These are phyloP conservation scores for Ochlodes sylvanus DNA, from an alignment of 2,888 invertebrate species.

Conservation along the genomic window DNA sequence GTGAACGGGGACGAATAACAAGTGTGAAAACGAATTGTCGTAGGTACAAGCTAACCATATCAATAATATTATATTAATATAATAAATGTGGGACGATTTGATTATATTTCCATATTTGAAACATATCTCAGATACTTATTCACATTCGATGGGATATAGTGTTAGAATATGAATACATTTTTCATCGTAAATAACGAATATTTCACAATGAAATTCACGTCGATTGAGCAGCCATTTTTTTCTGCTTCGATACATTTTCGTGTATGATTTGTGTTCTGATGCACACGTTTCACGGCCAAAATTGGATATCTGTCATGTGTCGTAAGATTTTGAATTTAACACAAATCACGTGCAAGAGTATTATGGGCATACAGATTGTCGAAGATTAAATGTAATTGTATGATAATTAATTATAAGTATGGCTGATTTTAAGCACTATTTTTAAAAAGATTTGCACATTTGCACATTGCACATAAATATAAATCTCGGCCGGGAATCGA, in stretches of 20 bases:
- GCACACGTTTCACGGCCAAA: constrained; percentile 64
- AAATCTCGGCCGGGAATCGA: too few species aligned
- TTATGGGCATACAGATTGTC: constrained; percentile 6
- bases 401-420: too few species aligned
- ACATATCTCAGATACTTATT: constrained; percentile 36
- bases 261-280: constrained; percentile 73
- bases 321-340: constrained; percentile 66
- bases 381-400: too few species aligned
- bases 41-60: constrained; percentile 5
- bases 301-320: constrained; percentile 75
- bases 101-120: constrained; percentile 27
- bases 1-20: background rate
- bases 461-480: too few species aligned
- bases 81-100: constrained; percentile 22
- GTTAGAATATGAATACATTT: constrained; percentile 68
- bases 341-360: constrained; percentile 52
- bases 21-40: constrained; percentile 14
- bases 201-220: constrained; percentile 74
- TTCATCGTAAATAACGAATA: constrained; percentile 74
- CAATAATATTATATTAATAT: constrained; percentile 14
- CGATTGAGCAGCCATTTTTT: constrained; percentile 72
- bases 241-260: constrained; percentile 66
- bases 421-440: too few species aligned
- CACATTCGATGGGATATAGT: constrained; percentile 55
- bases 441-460: too few species aligned